These are phyloP conservation scores for Drosophila sucinea DNA, from an alignment of 1,140 invertebrate species.

Conservation along the genomic window DNA sequence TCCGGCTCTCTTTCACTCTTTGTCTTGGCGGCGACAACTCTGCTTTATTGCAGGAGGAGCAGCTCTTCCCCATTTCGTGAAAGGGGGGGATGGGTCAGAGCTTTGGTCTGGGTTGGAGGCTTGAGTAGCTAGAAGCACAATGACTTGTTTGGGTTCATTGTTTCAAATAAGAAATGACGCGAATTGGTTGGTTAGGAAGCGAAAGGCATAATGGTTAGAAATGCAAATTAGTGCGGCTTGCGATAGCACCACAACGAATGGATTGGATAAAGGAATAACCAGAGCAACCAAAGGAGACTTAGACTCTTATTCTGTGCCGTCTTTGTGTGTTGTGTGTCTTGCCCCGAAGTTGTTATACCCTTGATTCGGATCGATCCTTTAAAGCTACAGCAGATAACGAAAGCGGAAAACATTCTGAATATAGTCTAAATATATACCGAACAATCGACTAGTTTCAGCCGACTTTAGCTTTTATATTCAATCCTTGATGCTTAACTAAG, in stretches of 20 bases:
- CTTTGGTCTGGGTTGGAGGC: no score
- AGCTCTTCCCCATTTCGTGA: not conserved
- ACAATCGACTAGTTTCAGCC: no score
- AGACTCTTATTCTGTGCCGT: no score
- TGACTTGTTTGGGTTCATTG: conserved; percentile 77
- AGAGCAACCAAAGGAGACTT: conserved; percentile 15
- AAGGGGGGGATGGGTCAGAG: not conserved
- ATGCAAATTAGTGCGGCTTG: conserved; percentile 75
- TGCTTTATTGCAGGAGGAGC: not conserved
- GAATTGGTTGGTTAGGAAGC: conserved; percentile 59
- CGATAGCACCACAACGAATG: conserved; percentile 39
- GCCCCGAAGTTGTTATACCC: conserved; percentile 57
- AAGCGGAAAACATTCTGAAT: no score
- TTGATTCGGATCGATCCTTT: conserved; percentile 1
- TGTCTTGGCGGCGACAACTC: conserved; percentile 27
- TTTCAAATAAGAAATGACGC: conserved; percentile 80
- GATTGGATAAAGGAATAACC: conserved; percentile 30
- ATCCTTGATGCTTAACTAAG: not conserved
- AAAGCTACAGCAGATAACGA: no score
- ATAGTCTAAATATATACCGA: no score
- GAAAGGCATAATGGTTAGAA: conserved; percentile 74
- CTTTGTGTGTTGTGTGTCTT: no score
- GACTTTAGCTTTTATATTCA: no score
- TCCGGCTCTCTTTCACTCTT: conserved; percentile 1
- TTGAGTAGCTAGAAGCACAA: conserved; percentile 49